These are phyloP conservation scores for Agrochola lota DNA, from an alignment of 2,888 invertebrate genomes.

Conservation along the genomic window DNA sequence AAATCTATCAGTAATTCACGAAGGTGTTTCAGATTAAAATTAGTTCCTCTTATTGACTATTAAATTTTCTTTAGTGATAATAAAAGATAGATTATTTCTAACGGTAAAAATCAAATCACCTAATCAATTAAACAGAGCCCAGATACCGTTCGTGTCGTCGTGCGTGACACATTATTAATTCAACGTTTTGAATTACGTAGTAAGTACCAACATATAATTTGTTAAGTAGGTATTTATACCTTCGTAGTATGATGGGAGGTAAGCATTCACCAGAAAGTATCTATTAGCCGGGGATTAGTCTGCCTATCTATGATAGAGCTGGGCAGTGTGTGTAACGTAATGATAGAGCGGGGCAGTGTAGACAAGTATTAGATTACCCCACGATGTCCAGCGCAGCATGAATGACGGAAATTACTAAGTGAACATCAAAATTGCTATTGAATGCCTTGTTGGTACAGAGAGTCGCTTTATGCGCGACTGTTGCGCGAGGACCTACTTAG, in stretches of 20 bases:
- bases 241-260: neutral
- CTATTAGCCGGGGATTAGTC: constrained; percentile 1
- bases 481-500: neutral
- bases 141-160: neutral
- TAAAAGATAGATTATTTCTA: neutral
- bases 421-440: neutral
- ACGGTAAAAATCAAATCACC: constrained; percentile 7
- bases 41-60: neutral
- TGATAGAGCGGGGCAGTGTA: neutral
- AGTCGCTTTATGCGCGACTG: neutral
- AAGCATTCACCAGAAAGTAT: constrained; percentile 34
- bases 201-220: neutral
- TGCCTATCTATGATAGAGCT: constrained; percentile 3
- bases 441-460: neutral
- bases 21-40: neutral
- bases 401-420: neutral
- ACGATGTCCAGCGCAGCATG: neutral
- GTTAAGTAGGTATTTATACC: constrained; percentile 13
- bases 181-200: constrained; percentile 1
- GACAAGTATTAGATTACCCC: neutral
- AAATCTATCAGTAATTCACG: neutral
- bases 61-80: neutral
- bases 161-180: constrained; percentile 35
- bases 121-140: constrained; percentile 21
- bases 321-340: neutral